Evolutionary conservation across 2,797 vertebrate genomes (phyloP), one percentile per base, ranked within the genome.

Genomic region (Lacerta bilineata): DNA sequence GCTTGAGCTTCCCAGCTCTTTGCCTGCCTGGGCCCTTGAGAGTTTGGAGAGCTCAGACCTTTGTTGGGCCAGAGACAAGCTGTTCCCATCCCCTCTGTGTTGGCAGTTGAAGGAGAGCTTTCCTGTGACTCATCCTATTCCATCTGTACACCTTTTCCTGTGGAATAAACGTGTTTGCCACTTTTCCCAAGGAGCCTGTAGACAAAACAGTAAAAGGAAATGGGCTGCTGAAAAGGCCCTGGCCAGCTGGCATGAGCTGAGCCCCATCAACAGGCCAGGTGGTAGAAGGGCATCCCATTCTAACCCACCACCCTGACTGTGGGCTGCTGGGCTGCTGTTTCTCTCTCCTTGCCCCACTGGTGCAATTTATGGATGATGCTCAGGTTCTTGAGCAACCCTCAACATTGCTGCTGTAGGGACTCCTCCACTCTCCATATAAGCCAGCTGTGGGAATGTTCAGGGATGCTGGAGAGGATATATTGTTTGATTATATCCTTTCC

Each of bases 401-500:
- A 68, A 13, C 18, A 41, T 9, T 3, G 46, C 36, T 43, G n/a
- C 71, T 78, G 39, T 36, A 68, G 59, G 55, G n/a, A 68, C 27
- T n/a, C 69, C 69, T 69, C 66, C 29, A 29, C 41, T 55, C 36
- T 25, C 8, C 8, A 20, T 18, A 17, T 27, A 46, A 36, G 71
- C 43, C 93, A 91, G 39, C 39, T 41, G 39, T 4, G 39, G 39
- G 39, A 41, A 41, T 41, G 39, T 41, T 41, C 39, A 41, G 39
- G 39, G 39, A 41, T 41, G 39, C 39, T 4, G 39, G 39, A 41
- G 39, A 41, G 39, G 39, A 41, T 41, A 41, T 41, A 41, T 41
- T 41, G 39, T 41, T 41, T 41, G 39, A 41, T 41, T 41, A 41
- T 41, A 41, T 41, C 39, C 39, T 41, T 41, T 41, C 39, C 4